Base-by-base conservation (phyloP, 2,888 invertebrate genomes). In the Temnothorax rugatulus region DNA sequence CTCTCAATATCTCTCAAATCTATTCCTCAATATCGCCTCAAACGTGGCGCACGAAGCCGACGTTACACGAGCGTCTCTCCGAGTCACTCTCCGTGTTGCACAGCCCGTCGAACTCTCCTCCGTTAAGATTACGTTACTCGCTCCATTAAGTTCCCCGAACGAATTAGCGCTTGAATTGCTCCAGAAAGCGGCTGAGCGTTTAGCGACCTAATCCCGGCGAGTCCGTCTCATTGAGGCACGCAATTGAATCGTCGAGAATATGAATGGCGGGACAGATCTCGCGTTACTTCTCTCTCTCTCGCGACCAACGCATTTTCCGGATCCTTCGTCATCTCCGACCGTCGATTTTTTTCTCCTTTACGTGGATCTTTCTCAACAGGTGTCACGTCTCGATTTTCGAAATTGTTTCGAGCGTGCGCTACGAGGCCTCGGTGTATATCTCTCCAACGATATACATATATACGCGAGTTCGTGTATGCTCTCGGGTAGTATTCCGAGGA, bases 401-500 rank as follows among this genome's bases (percentile, higher is more conserved):
- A 11, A 41, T 25, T 11, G 21, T 5, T n/a, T 21, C 21, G 21
- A 34, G 2, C 47, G 47, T 1, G 47, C 47, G 68, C 25, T 11
- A 38, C n/a, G 38, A 41, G 13, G 21, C 8, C 5, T 21, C 41
- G 41, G 4, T 41, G 21, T 34, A 34, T 34, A n/a, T 79, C 25
- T 44, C 54, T 7, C 15, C 21, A 15, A 64, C 8, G 18, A 73
- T 25, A 25, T 18, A 57, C 11, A 11, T 44, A 25, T 44, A 25
- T 18, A 29, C 18, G 57, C 57, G 34, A 77, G 57, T 41, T 34
- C 25, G 25, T 47, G 21, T 47, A 38, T 5, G 38, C 54, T 69
- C 73, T 69, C 73, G 75, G 66, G 75, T 73, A 86, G 57, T 82
- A 86, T 86, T 86, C 84, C 82, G 84, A 66, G 87, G 87, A 87